A percentile compares a stretch with the other conserved stretches of the same genome.
Evolutionary conservation across 1,140 invertebrate genomes (phyloP).

Genomic region (Gonioctena quinquepunctata): DNA sequence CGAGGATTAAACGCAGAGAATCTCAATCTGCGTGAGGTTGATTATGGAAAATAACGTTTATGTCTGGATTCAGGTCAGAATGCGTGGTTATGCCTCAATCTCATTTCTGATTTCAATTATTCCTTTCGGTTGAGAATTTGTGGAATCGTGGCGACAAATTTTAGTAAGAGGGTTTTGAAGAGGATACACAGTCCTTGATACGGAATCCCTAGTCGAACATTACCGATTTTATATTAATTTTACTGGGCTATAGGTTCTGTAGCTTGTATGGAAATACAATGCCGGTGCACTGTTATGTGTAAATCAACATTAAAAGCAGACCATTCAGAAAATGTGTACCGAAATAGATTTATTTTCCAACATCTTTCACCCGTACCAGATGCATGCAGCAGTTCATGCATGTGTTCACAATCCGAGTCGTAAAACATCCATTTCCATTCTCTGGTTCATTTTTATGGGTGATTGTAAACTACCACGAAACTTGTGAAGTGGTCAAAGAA

Average conservation of each 20-base stretch:
- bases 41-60: too few species aligned
- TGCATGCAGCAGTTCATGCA: conserved; percentile 11
- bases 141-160: too few species aligned
- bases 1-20: too few species aligned
- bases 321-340: conserved; percentile 11
- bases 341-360: neutral
- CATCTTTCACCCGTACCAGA: neutral
- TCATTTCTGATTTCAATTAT: too few species aligned
- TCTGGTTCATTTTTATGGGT: conserved; percentile 8
- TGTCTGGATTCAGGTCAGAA: too few species aligned
- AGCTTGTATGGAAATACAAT: neutral
- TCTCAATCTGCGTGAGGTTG: too few species aligned
- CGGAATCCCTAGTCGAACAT: neutral
- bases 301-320: neutral
- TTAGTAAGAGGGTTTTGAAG: neutral
- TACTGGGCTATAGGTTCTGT: neutral
- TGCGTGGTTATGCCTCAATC: too few species aligned
- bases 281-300: neutral
- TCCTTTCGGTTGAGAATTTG: too few species aligned
- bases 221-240: too few species aligned
- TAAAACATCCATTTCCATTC: conserved; percentile 1
- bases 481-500: conserved; percentile 11
- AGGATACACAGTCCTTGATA: neutral
- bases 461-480: conserved; percentile 12
- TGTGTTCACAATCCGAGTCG: conserved; percentile 10